These are phyloP conservation scores for Zoroaster sp. DNA, from an alignment of 53 echinoderm and acorn worm genomes.

Conservation along the genomic window DNA sequence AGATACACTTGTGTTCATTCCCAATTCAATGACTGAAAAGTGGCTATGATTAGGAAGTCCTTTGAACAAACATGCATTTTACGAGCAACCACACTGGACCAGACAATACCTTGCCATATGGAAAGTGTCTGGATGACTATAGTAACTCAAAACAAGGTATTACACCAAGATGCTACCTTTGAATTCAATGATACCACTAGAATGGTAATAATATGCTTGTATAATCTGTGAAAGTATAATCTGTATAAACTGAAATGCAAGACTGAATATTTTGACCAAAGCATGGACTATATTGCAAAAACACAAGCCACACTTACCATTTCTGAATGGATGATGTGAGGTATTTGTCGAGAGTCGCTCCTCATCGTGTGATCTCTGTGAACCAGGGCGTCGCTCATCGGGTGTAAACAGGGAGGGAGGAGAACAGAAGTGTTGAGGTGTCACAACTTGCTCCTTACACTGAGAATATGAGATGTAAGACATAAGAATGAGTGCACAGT, in stretches of 20 bases:
- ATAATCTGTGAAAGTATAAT: not conserved
- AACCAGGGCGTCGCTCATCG: conserved; percentile 37
- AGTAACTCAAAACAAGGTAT: too few relatives aligned
- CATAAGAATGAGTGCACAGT: not conserved
- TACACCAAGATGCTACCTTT: too few relatives aligned
- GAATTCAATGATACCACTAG: too few relatives aligned
- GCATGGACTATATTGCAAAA: not conserved
- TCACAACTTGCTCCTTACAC: not conserved
- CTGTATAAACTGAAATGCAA: not conserved
- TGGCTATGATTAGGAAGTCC: too few relatives aligned
- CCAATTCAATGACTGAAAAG: too few relatives aligned
- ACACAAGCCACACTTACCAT: not conserved
- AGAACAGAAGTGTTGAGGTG: conserved; percentile 18
- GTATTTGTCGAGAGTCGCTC: not conserved
- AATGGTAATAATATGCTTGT: too few relatives aligned
- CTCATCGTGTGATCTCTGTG: not conserved
- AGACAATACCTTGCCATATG: too few relatives aligned
- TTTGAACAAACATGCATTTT: too few relatives aligned
- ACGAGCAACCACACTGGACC: too few relatives aligned
- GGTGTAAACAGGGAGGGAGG: conserved; percentile 74
- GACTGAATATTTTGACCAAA: not conserved
- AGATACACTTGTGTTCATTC: too few relatives aligned
- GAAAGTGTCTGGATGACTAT: too few relatives aligned
- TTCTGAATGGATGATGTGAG: not conserved
- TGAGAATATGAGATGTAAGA: not conserved